Evolutionary conservation across 2,888 invertebrate species (phyloP).

Genomic region (Drosophila imparisetae): DNA sequence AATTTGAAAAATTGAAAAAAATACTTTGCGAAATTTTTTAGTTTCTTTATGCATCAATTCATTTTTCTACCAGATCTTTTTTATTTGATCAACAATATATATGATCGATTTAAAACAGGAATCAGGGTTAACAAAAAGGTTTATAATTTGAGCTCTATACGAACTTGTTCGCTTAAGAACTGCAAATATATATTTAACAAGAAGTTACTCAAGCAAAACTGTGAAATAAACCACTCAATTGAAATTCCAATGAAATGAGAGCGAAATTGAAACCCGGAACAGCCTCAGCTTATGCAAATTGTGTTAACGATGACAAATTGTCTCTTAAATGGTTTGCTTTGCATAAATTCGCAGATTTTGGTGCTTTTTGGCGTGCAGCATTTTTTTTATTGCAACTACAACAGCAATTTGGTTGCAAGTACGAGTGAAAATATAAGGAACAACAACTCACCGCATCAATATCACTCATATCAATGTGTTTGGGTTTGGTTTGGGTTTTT

Average conservation of each 20-base stretch:
- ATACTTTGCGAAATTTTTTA: rapidly evolving
- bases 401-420: background rate
- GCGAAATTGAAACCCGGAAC: background rate
- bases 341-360: slow-evolving; percentile 38
- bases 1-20: background rate
- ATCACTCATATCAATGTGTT: slow-evolving; percentile 61
- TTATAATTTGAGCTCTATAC: background rate
- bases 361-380: slow-evolving; percentile 31
- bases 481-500: slow-evolving; percentile 7
- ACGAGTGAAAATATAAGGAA: background rate
- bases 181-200: background rate
- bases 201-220: background rate
- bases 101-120: too few relatives aligned
- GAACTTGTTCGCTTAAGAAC: background rate
- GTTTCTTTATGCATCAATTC: background rate
- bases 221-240: background rate
- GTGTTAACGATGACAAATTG: slow-evolving; percentile 52
- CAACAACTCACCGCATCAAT: slow-evolving; percentile 73
- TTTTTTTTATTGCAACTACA: slow-evolving; percentile 16
- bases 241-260: background rate
- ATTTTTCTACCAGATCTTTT: background rate
- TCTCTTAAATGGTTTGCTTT: slow-evolving; percentile 33
- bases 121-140: background rate
- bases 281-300: slow-evolving; percentile 33
- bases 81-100: background rate